A percentile compares a stretch with the other conserved stretches of the same genome.
Evolutionary conservation across 2,113 vertebrate genomes (phyloP).

Genomic region (Bucco capensis): DNA sequence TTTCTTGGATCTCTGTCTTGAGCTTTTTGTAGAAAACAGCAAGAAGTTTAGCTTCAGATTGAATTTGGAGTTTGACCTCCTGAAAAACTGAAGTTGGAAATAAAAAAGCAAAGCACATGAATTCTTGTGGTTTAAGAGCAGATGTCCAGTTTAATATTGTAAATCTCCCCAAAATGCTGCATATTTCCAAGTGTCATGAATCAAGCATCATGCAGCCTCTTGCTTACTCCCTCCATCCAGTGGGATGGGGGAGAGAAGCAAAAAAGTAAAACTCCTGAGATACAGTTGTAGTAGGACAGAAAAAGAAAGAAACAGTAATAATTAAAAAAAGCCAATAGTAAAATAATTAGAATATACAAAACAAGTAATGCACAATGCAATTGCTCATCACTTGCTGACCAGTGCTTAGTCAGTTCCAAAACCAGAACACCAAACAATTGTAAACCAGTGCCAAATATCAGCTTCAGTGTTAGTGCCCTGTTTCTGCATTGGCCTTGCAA

Average conservation of each 20-base stretch:
- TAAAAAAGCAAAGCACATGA: neutral
- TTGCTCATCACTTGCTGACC: no score
- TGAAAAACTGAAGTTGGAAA: neutral
- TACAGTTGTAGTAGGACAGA: neutral
- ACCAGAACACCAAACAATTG: neutral
- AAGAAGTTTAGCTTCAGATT: neutral
- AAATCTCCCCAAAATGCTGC: neutral
- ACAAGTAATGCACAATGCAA: neutral
- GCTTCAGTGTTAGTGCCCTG: neutral
- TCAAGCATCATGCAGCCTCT: neutral
- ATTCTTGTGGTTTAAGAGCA: neutral
- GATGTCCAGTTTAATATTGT: neutral
- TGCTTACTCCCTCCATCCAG: neutral
- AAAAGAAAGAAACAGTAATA: neutral
- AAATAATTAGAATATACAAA: neutral
- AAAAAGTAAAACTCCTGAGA: neutral
- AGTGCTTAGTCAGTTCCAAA: neutral
- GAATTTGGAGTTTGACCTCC: neutral
- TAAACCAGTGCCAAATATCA: neutral
- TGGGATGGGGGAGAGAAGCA: neutral
- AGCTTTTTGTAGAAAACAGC: slow-evolving; percentile 11
- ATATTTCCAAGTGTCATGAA: neutral
- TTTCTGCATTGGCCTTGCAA: neutral
- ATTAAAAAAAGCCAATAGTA: neutral
- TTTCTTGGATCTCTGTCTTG: slow-evolving; percentile 3